A percentile compares a stretch with the other conserved stretches of the same genome.
Conservation (phyloP, 64 coral and sea anemone species). For the Hydrozoanthus tunicans region DNA sequence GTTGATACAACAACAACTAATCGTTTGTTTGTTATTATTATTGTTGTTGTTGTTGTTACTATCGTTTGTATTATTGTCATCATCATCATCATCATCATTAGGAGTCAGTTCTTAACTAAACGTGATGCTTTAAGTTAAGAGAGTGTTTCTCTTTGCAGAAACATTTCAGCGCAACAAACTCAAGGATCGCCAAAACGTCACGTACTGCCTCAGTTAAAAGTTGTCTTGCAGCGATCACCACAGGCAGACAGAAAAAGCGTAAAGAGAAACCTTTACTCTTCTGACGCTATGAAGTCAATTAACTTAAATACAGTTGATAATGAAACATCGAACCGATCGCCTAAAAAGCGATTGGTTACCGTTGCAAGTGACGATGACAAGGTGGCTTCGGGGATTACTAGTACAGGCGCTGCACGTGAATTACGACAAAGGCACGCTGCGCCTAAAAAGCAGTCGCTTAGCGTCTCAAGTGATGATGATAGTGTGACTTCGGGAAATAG, state of each 20-base stretch:
- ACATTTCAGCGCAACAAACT: not conserved
- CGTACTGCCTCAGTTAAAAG: conserved; percentile 4
- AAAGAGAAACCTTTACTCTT: not conserved
- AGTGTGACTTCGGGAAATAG: not conserved
- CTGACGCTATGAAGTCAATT: not conserved
- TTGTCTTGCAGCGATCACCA: conserved; percentile 42
- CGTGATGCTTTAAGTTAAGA: not conserved
- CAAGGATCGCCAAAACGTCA: not conserved
- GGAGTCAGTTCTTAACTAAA: not conserved
- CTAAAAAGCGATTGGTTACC: not conserved
- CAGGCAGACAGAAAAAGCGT: not conserved
- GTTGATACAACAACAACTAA: no score
- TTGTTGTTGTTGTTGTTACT: not conserved
- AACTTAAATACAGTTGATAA: not conserved
- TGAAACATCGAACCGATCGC: not conserved
- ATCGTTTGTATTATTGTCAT: not conserved
- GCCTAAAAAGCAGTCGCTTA: no score
- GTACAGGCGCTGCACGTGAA: not conserved
- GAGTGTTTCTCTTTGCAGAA: conserved; percentile 10
- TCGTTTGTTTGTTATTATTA: not conserved
- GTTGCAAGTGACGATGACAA: conserved; percentile 35
- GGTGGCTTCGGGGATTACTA: not conserved
- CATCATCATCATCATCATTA: not conserved
- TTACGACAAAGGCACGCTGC: not conserved
- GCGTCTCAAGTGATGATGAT: not conserved